A percentile compares a stretch with the other conserved stretches of the same genome.
phyloP scores from a whole-genome alignment of 2,113 vertebrate genomes.

The Accipiter cooperii region DNA sequence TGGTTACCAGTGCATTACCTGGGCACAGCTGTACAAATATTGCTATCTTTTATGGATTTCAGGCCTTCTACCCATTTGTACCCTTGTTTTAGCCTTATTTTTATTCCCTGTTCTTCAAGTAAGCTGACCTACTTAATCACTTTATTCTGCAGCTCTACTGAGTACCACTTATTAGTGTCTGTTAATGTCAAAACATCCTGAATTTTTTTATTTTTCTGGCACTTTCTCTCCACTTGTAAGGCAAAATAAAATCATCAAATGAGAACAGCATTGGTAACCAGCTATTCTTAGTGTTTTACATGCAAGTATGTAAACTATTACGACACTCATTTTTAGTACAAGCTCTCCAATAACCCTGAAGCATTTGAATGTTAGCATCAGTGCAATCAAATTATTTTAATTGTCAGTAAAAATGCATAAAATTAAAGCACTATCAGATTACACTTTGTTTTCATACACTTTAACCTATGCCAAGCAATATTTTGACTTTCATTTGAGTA shows the following conservation, averaged over 20 bases:
- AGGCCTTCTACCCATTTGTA: background rate
- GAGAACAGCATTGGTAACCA: background rate
- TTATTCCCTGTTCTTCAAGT: background rate
- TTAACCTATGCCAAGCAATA: background rate
- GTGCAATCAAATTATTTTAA: background rate
- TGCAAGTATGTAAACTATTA: background rate
- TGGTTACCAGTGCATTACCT: background rate
- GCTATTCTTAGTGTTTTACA: background rate
- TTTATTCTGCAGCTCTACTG: background rate
- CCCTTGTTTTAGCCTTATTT: background rate
- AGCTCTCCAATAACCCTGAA: background rate
- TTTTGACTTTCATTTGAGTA: background rate
- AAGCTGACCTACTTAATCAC: conserved; percentile 28
- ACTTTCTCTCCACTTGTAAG: background rate
- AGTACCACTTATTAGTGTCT: background rate
- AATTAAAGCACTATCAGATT: background rate
- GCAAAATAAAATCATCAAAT: background rate
- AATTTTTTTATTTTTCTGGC: background rate
- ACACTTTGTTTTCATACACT: background rate
- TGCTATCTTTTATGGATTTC: background rate
- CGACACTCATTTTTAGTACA: background rate
- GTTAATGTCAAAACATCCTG: background rate
- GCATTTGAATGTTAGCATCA: background rate
- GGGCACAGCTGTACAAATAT: background rate
- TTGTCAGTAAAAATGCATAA: background rate